A percentile compares a stretch with the other conserved stretches of the same genome.
phyloP scores from a whole-genome alignment of 92 coral and sea anemone genomes.

The Meandrina meandrites region DNA sequence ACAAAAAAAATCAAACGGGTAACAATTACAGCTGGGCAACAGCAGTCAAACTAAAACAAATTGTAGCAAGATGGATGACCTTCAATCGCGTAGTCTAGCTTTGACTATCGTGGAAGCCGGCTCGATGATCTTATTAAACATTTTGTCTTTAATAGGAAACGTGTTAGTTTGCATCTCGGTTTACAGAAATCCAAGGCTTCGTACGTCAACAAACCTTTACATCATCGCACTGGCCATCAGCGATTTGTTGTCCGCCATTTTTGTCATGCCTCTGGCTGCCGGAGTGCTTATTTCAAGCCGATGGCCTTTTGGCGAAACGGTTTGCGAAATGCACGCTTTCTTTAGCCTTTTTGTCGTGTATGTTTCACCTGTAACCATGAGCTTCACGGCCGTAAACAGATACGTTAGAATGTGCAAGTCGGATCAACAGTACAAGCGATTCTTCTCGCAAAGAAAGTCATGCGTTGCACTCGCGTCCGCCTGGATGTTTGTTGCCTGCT shows the following conservation, averaged over 20 bases:
- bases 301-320: slow-evolving; percentile 8
- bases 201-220: slow-evolving; percentile 17
- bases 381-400: slow-evolving; percentile 9
- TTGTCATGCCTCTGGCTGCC: slow-evolving; percentile 13
- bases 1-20: no score
- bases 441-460: background rate
- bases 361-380: slow-evolving; percentile 20
- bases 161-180: slow-evolving; percentile 10
- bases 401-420: slow-evolving; percentile 21
- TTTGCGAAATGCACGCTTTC: background rate
- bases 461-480: background rate
- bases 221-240: slow-evolving; percentile 19
- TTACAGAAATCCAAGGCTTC: slow-evolving; percentile 24
- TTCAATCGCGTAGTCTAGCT: background rate
- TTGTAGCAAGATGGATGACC: background rate
- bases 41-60: no score
- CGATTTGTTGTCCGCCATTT: slow-evolving; percentile 13
- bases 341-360: background rate
- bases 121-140: background rate
- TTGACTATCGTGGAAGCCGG: background rate
- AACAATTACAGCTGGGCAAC: no score
- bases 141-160: background rate
- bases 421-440: background rate
- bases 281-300: slow-evolving; percentile 3
- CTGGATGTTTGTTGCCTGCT: background rate